Percentiles rank a stretch among this genome's conserved stretches.
phyloP scores from a whole-genome alignment of 2,113 vertebrate species.

The Tachysurus vachellii region DNA sequence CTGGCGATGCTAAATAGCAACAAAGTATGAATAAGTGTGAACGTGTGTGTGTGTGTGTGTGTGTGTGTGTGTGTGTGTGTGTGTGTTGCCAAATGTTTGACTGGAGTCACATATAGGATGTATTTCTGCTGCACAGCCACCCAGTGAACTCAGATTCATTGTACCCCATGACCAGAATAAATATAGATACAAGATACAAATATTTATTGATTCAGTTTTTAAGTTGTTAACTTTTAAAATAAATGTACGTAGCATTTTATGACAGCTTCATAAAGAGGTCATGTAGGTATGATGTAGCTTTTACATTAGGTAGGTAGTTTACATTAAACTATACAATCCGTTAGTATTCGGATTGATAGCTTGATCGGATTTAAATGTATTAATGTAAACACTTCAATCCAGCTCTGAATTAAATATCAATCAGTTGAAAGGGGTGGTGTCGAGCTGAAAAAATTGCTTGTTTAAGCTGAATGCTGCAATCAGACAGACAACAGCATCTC shows the following conservation, averaged over 20 bases:
- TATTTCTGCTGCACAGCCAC: not conserved
- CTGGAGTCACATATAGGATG: not conserved
- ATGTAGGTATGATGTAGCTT: not conserved
- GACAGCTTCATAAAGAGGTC: not conserved
- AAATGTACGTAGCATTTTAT: not conserved
- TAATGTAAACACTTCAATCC: too few species aligned
- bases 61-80: not conserved
- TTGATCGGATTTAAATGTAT: too few species aligned
- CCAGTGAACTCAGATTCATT: not conserved
- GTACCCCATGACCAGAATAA: not conserved
- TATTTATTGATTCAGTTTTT: not conserved
- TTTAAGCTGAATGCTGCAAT: not conserved
- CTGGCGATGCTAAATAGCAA: not conserved
- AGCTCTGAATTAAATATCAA: too few species aligned
- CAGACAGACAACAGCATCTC: not conserved
- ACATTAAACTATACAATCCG: too few species aligned
- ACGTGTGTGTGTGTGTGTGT: not conserved
- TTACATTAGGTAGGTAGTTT: not conserved
- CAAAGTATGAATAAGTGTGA: not conserved
- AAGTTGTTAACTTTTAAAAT: not conserved
- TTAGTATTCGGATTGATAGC: too few species aligned
- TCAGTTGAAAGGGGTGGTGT: too few species aligned
- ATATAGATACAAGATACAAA: not conserved
- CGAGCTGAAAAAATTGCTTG: too few species aligned
- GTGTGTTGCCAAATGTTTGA: not conserved